phyloP scores from a whole-genome alignment of 2,797 vertebrate genomes.

The Ptychobarbus kaznakovi region DNA sequence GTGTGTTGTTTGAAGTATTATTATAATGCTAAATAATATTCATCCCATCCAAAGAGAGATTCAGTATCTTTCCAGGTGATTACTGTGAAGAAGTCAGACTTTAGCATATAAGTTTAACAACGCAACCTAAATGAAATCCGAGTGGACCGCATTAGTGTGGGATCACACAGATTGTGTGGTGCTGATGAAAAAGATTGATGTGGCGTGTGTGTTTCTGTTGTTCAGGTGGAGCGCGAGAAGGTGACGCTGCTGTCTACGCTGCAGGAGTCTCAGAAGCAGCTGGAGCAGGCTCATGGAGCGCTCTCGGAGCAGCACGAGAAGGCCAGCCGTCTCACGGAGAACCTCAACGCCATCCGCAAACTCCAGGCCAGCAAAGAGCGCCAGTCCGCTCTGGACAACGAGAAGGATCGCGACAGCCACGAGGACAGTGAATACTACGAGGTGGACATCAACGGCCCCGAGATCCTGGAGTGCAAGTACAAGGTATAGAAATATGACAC shows the following conservation, averaged over 20 bases:
- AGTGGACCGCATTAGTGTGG: background rate
- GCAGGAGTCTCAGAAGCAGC: constrained; percentile 94
- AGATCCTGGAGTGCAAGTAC: constrained; percentile 95
- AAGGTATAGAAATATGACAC: constrained; percentile 65
- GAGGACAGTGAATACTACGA: constrained; percentile 96
- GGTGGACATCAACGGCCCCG: constrained; percentile 95
- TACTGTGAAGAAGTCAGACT: background rate
- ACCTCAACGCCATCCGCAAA: constrained; percentile 90
- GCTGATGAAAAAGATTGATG: background rate
- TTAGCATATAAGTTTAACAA: background rate
- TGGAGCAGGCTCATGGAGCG: constrained; percentile 88
- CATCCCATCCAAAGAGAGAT: background rate
- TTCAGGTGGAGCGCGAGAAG: constrained; percentile 94
- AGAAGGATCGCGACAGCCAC: constrained; percentile 93
- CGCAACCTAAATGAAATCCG: background rate
- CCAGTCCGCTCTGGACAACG: constrained; percentile 89
- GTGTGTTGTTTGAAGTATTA: background rate
- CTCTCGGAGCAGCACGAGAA: constrained; percentile 92
- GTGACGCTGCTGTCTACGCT: constrained; percentile 84
- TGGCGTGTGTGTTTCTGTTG: constrained; percentile 7
- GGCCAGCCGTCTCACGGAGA: constrained; percentile 90
- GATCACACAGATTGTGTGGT: background rate
- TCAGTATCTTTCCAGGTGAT: background rate
- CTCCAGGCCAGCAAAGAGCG: constrained; percentile 93
- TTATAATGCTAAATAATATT: background rate